These are phyloP conservation scores for Cyprinodon variegatus DNA, from an alignment of 2,113 vertebrate genomes.

Conservation along the genomic window DNA sequence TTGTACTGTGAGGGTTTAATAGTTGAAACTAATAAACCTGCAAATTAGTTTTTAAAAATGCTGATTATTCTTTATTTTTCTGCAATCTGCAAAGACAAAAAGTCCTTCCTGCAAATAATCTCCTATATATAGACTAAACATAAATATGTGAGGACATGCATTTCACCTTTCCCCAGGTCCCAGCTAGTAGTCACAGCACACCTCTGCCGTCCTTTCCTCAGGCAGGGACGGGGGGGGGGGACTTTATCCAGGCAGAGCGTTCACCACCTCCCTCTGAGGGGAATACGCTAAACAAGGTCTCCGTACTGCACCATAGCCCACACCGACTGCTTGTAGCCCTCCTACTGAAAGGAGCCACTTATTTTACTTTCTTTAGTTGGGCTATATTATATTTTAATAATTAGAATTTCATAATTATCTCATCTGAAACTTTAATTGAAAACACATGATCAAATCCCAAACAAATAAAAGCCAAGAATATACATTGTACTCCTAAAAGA, in stretches of 20 bases:
- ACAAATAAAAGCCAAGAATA: no score
- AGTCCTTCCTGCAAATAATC: constrained; percentile 12
- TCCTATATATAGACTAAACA: constrained; percentile 38
- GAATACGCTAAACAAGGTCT: constrained; percentile 47
- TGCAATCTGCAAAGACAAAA: constrained; percentile 3
- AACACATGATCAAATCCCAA: background rate
- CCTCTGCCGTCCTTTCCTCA: constrained; percentile 49
- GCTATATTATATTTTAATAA: background rate
- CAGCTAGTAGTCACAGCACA: constrained; percentile 52
- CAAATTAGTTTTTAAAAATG: constrained; percentile 2
- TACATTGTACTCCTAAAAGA: no score
- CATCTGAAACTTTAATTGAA: background rate
- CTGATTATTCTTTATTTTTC: constrained; percentile 16
- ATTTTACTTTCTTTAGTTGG: background rate
- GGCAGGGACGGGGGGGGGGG: constrained; percentile 47
- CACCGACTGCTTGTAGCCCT: constrained; percentile 29
- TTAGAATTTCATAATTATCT: background rate
- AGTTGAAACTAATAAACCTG: constrained; percentile 28
- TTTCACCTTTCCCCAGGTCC: constrained; percentile 65
- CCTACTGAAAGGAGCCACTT: constrained; percentile 20
- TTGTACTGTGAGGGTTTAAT: constrained; percentile 12
- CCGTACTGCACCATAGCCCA: constrained; percentile 36
- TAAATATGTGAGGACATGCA: constrained; percentile 23
- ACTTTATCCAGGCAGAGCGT: constrained; percentile 45
- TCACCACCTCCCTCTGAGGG: constrained; percentile 35